Percentiles rank a stretch among this genome's conserved stretches.
Evolutionary conservation across 2,797 vertebrate genomes (phyloP).

Genomic region (Orientallactaga sibirica): DNA sequence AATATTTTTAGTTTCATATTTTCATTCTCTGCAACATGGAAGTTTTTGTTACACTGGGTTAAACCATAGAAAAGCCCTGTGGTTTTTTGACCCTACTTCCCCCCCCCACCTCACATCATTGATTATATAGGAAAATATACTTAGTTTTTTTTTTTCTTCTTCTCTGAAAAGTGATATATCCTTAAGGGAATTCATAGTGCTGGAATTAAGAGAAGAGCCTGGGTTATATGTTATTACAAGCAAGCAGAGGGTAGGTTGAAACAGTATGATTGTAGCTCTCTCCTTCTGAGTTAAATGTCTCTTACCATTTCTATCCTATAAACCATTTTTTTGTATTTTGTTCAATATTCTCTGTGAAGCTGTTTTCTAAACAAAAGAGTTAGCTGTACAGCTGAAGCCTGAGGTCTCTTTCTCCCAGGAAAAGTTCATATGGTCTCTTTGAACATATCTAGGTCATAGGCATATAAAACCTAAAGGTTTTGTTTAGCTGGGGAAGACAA

Average conservation of each 20-base stretch:
- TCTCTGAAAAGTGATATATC: slow-evolving; percentile 79
- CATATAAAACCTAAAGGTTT: slow-evolving; percentile 68
- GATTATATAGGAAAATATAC: slow-evolving; percentile 60
- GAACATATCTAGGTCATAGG: slow-evolving; percentile 66
- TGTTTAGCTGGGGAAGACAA: slow-evolving; percentile 46
- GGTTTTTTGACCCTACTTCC: slow-evolving; percentile 44
- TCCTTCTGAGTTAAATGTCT: not conserved
- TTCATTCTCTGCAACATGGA: slow-evolving; percentile 39
- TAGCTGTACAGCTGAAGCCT: slow-evolving; percentile 50
- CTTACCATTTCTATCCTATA: slow-evolving; percentile 57
- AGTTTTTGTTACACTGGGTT: not conserved
- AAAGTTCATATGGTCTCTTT: slow-evolving; percentile 70
- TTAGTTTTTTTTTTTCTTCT: slow-evolving; percentile 69
- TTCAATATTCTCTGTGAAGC: slow-evolving; percentile 71
- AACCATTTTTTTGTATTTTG: slow-evolving; percentile 62
- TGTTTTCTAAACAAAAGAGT: slow-evolving; percentile 56
- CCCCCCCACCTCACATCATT: slow-evolving; percentile 35
- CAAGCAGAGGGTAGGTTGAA: slow-evolving; percentile 62
- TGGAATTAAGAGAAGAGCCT: slow-evolving; percentile 62
- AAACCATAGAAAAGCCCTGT: slow-evolving; percentile 32
- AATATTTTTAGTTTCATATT: slow-evolving; percentile 60
- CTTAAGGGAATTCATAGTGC: slow-evolving; percentile 79
- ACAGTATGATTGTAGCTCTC: slow-evolving; percentile 14
- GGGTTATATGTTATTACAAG: slow-evolving; percentile 72
- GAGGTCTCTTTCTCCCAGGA: slow-evolving; percentile 66